phyloP scores from a whole-genome alignment of 2,797 vertebrate genomes.

The Naso thynnoides region DNA sequence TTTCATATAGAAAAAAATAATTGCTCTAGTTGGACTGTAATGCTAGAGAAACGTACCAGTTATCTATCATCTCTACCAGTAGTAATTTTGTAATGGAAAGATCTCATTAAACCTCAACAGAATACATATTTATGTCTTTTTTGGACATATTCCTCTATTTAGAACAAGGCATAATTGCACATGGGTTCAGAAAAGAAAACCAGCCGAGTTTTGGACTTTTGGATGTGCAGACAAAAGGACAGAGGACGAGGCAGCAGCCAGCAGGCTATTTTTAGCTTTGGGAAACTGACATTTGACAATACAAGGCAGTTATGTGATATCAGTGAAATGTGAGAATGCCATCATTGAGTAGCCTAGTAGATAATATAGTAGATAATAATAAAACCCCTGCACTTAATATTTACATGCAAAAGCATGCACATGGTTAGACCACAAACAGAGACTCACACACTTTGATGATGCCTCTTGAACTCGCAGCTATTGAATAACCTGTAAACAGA shows the following conservation, averaged over 20 bases:
- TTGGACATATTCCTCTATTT: neutral
- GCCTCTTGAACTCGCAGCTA: neutral
- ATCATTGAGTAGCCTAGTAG: neutral
- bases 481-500: constrained; percentile 3
- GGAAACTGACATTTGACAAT: constrained; percentile 31
- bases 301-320: neutral
- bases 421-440: constrained; percentile 14
- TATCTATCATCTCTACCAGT: neutral
- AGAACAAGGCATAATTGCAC: no score
- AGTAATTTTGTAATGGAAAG: neutral
- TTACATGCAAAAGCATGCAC: neutral
- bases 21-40: neutral
- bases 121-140: neutral
- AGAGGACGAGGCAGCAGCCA: neutral
- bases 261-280: constrained; percentile 7
- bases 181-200: no score
- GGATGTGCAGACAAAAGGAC: neutral
- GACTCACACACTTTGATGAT: constrained; percentile 26
- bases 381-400: neutral
- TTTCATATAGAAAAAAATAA: neutral
- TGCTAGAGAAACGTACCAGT: neutral
- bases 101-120: neutral
- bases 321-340: neutral
- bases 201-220: no score
- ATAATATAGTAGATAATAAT: neutral